phyloP scores from a whole-genome alignment of 2,113 vertebrate species.

The Anguilla rostrata region DNA sequence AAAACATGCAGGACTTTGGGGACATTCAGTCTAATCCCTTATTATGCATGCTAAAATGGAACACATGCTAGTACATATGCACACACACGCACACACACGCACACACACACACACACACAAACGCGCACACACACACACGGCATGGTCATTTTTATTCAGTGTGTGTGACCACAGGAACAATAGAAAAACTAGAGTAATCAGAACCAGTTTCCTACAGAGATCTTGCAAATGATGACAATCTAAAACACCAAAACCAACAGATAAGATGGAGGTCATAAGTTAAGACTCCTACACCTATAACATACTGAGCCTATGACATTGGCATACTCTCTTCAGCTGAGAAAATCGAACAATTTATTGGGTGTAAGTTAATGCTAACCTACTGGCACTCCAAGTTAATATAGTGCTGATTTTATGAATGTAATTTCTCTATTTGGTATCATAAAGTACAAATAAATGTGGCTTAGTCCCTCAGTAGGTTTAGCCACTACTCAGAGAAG shows the following conservation, averaged over 20 bases:
- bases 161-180: constrained; percentile 64
- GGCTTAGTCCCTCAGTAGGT: background rate
- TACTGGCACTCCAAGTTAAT: too few relatives aligned
- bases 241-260: background rate
- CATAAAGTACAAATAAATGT: background rate
- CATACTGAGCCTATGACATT: too few relatives aligned
- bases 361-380: too few relatives aligned
- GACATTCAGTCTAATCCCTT: background rate
- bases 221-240: background rate
- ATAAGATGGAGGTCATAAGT: background rate
- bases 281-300: background rate
- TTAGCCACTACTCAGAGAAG: too few relatives aligned
- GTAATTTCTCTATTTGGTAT: background rate
- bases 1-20: background rate
- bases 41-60: background rate
- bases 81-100: background rate
- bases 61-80: background rate
- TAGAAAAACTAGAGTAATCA: constrained; percentile 49
- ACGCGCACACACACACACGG: too few relatives aligned
- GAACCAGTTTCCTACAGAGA: constrained; percentile 35
- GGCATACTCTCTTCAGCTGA: background rate
- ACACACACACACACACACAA: background rate
- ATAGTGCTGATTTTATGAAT: background rate
- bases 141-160: background rate
- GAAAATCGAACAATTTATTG: background rate